Base-by-base conservation (phyloP, 2,888 invertebrate genomes). In the Thereva nobilitata region DNA sequence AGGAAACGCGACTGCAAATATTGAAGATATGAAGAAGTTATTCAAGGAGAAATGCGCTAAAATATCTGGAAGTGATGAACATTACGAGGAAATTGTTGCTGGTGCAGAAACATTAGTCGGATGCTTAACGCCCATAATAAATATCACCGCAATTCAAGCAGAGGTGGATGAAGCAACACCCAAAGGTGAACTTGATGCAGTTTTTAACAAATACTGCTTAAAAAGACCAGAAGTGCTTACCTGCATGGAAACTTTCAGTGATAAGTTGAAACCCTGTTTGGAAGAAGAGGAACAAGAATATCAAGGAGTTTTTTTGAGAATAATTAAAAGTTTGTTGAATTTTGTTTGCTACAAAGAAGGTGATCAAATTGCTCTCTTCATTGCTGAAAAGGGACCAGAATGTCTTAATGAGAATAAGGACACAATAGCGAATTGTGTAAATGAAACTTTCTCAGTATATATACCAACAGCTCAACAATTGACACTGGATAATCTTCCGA, bases 301-400 rank as follows among this genome's bases (percentile, higher is more conserved):
- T 64, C 83, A 88, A 55, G 84, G 85, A 68, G 85, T 86, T 0
- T 77, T 89, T 0, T 81, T 86, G 75, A 89, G 89, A 71, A 86
- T 91, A 44, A 84, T 90, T 0, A 85, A 88, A 44, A 88, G 89
- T 70, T 80, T 92, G 0, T 81, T 88, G 0, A 86, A 87, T 71
- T 93, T 93, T 76, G 82, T 90, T 35, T 93, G 93, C 76, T 87
- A 84, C 74, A 91, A 92, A 73, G 90, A 91, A 72, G 92, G 92
- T 6, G 92, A 92, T 76, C 86, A 92, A 72, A 89, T 93, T 73
- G 92, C 92, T 0, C 81, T 92, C 73, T 93, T 93, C 76, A 89
- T 92, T 66, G 88, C 92, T 1, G 91, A 92, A 75, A 87, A 88
- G n/a, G 92, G 92, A 0, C 87, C 88, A 6, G 89, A 91, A 75